phyloP scores from a whole-genome alignment of 2,797 vertebrate genomes.

The Enteromius afrohamiltoni region DNA sequence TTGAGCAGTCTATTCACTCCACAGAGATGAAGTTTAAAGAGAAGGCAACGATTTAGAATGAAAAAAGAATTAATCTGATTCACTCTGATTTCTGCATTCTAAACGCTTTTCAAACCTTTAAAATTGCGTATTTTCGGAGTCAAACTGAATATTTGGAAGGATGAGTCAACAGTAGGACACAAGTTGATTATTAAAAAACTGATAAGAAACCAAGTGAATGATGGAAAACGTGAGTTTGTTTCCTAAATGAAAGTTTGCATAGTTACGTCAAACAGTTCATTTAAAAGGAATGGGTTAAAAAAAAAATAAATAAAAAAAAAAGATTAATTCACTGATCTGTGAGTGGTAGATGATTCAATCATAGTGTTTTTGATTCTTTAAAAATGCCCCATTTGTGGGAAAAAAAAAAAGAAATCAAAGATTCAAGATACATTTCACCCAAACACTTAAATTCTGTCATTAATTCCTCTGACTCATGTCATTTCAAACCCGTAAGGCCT shows the following conservation, averaged over 20 bases:
- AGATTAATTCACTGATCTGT: neutral
- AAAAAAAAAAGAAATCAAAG: neutral
- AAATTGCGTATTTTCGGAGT: neutral
- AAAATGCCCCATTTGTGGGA: neutral
- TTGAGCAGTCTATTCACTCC: slow-evolving; percentile 38
- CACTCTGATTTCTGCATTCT: neutral
- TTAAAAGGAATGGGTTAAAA: neutral
- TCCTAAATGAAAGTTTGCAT: neutral
- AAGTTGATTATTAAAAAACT: neutral
- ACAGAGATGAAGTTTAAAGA: slow-evolving; percentile 9
- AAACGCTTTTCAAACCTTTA: neutral
- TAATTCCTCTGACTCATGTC: neutral
- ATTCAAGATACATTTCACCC: neutral
- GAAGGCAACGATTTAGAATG: slow-evolving; percentile 10
- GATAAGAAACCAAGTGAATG: neutral
- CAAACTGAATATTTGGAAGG: neutral
- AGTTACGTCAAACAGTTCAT: neutral
- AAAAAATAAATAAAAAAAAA: neutral
- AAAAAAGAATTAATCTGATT: neutral
- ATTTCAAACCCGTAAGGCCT: too few species aligned
- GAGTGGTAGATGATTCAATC: neutral
- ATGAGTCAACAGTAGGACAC: neutral
- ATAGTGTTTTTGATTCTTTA: neutral
- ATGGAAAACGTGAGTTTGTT: neutral
- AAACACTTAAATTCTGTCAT: neutral